Conservation (phyloP, 2,797 vertebrate genomes). For the Euthynnus affinis region DNA sequence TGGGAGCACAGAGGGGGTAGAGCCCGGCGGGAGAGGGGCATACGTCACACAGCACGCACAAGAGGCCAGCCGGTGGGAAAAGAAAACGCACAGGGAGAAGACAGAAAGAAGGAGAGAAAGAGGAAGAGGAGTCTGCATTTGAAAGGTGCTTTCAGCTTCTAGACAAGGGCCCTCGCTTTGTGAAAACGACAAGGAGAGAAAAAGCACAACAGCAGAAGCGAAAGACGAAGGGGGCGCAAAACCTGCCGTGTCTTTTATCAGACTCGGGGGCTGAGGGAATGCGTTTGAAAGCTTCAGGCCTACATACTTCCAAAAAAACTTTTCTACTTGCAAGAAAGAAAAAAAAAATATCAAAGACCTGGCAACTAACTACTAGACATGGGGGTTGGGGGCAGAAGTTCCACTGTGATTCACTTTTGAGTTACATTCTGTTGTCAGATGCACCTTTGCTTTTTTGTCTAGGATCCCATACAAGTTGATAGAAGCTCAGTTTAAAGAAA, state of each 20-base stretch:
- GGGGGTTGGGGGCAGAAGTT: conserved; percentile 54
- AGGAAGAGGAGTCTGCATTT: conserved; percentile 80
- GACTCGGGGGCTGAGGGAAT: conserved; percentile 66
- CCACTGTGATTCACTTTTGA: conserved; percentile 58
- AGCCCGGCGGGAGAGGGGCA: conserved; percentile 76
- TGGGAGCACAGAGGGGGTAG: conserved; percentile 82
- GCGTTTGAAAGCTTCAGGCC: conserved; percentile 74
- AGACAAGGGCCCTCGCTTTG: conserved; percentile 76
- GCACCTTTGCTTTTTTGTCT: conserved; percentile 65
- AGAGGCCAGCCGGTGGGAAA: conserved; percentile 81
- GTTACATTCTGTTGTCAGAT: conserved; percentile 66
- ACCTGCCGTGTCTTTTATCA: conserved; percentile 76
- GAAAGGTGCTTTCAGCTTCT: conserved; percentile 80
- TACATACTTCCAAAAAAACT: conserved; percentile 61
- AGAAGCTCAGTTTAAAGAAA: conserved; percentile 34
- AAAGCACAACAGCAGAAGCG: conserved; percentile 62
- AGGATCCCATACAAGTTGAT: conserved; percentile 35
- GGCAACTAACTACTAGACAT: conserved; percentile 63
- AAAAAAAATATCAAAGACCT: conserved; percentile 61
- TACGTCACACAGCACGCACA: conserved; percentile 79
- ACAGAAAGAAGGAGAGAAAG: conserved; percentile 72
- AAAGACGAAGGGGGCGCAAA: conserved; percentile 64
- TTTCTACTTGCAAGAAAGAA: conserved; percentile 58
- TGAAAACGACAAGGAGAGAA: conserved; percentile 70
- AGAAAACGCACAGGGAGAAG: conserved; percentile 67